Conservation (phyloP, 1,140 invertebrate genomes). For the Aradophagus sp. region DNA sequence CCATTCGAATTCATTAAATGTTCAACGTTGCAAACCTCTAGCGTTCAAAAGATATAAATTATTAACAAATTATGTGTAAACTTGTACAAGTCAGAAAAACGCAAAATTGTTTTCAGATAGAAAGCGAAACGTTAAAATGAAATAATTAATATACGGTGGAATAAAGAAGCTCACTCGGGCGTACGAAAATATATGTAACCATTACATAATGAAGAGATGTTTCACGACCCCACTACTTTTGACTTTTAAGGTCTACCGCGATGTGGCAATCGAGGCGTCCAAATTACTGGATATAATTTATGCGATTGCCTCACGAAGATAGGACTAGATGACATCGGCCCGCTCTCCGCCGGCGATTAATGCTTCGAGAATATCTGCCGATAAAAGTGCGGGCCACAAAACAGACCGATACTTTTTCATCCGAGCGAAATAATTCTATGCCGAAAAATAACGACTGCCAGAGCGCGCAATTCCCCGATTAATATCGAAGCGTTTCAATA, state of each 20-base stretch:
- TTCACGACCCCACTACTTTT: slow-evolving; percentile 43
- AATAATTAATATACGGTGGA: too few relatives aligned
- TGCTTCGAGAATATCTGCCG: slow-evolving; percentile 27
- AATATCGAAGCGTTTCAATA: too few relatives aligned
- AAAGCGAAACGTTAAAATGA: too few relatives aligned
- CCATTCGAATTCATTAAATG: too few relatives aligned
- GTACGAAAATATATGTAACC: slow-evolving; percentile 24
- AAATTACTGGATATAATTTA: slow-evolving; percentile 54
- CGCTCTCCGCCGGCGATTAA: slow-evolving; percentile 23
- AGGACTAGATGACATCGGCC: slow-evolving; percentile 42
- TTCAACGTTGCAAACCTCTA: too few relatives aligned
- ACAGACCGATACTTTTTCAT: neutral
- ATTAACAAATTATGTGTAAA: too few relatives aligned
- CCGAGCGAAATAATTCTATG: too few relatives aligned
- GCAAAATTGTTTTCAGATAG: too few relatives aligned
- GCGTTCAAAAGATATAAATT: too few relatives aligned
- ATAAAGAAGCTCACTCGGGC: neutral
- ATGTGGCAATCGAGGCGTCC: slow-evolving; percentile 51
- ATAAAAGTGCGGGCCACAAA: slow-evolving; percentile 28
- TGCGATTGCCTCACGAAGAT: slow-evolving; percentile 50
- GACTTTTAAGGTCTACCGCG: slow-evolving; percentile 39
- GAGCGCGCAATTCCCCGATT: too few relatives aligned
- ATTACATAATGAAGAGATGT: slow-evolving; percentile 45
- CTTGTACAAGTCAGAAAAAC: too few relatives aligned
- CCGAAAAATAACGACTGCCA: too few relatives aligned